Evolutionary conservation across 2,113 vertebrate species (phyloP), one percentile per base, ranked within the genome.

Genomic region (Myanophis thanlyinensis): DNA sequence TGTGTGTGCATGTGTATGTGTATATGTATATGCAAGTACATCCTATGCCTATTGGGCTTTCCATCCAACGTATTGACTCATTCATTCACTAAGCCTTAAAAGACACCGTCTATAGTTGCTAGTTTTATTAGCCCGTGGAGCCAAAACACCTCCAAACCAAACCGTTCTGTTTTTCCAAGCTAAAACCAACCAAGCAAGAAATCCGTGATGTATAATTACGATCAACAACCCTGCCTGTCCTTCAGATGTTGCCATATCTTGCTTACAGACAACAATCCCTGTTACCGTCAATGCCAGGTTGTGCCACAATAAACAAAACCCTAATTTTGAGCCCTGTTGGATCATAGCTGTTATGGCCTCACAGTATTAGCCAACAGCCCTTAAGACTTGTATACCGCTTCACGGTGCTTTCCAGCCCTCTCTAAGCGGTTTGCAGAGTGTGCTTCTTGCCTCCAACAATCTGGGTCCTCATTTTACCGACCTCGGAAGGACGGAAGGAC

Each of bases 71-170:
- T 13, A 11, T 35, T 30, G 2, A 35, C 48, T 27, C 10, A 11
- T 35, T 88, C 23, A 85, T 53, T 53, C 40, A 27, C 12, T 44
- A 44, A 25, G 6, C 3, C 12, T n/a, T 20, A 2, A 25, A 18
- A 93, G 93, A 87, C 88, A 94, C 20, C 54, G 80, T 93, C 93
- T 92, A 91, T 91, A 93, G n/a, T n/a, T 44, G 89, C 49, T 88
- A 44, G 13, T 12, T 53, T 35, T n/a, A 9, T 67, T 35, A 67
- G 62, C 30, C 30, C 13, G 12, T 67, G 30, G 1, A 67, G 62
- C 62, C n/a, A 67, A 67, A n/a, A 15, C 30, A 67, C 12, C 62
- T 30, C 30, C 10, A n/a, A n/a, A 67, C 35, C 13, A n/a, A 67
- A 67, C 30, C 54, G 30, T 15, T 67, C 62, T 67, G 30, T 67